Percentiles rank a stretch among this genome's conserved stretches.
Conservation (phyloP, 2,113 vertebrate genomes). For the Chaetura pelagica region DNA sequence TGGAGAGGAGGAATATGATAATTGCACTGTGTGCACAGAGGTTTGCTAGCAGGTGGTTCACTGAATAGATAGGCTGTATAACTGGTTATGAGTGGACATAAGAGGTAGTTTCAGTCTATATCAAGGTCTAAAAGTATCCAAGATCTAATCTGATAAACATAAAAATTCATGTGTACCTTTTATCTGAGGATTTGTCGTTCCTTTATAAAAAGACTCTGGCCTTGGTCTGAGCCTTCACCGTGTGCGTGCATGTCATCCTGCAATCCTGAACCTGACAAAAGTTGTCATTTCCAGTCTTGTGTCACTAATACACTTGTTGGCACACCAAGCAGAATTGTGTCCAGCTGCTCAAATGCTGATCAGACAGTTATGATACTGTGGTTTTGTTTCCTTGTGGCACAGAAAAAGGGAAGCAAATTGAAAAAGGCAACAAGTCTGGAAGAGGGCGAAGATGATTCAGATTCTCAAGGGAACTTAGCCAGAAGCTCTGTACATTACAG, state of each 20-base stretch:
- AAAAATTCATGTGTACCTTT: neutral
- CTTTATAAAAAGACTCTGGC: neutral
- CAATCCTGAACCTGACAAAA: neutral
- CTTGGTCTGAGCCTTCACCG: neutral
- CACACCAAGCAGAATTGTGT: neutral
- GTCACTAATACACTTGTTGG: neutral
- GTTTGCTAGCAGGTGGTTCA: neutral
- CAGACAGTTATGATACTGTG: neutral
- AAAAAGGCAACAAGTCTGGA: conserved; percentile 90
- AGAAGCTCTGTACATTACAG: conserved; percentile 81
- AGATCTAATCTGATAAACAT: neutral
- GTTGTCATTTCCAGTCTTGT: neutral
- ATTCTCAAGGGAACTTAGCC: conserved; percentile 81
- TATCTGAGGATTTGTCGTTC: neutral
- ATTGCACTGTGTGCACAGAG: neutral
- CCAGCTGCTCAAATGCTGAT: conserved; percentile 1
- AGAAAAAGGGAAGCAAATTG: conserved; percentile 91
- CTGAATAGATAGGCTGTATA: neutral
- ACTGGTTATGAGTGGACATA: neutral
- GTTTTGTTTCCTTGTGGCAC: conserved; percentile 36
- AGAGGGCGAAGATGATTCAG: conserved; percentile 87
- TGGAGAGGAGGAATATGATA: neutral
- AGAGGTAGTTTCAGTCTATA: neutral
- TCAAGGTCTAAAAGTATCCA: neutral
- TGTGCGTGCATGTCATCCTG: neutral